Evolutionary conservation across 2,888 invertebrate species (phyloP).

Genomic region (Dioctria rufipes): DNA sequence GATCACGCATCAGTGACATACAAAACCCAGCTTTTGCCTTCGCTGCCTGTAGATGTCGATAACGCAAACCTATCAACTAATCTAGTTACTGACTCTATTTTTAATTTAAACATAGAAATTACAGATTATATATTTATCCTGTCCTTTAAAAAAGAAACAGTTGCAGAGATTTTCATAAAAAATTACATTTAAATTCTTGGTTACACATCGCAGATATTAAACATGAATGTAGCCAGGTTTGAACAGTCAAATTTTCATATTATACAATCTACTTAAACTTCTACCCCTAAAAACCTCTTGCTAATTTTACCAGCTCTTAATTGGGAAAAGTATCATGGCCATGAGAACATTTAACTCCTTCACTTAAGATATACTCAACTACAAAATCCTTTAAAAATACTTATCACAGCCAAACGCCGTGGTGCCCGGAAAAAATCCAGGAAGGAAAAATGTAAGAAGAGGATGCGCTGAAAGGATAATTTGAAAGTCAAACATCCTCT

Average conservation of each 20-base stretch:
- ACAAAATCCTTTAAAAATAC: slow-evolving; percentile 32
- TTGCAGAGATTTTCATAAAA: no score
- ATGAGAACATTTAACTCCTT: slow-evolving; percentile 17
- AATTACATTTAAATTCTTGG: no score
- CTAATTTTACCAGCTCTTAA: slow-evolving; percentile 46
- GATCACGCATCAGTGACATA: no score
- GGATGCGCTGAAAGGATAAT: slow-evolving; percentile 59
- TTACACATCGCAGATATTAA: no score
- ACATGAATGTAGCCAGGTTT: slow-evolving; percentile 16
- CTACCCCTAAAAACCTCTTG: slow-evolving; percentile 22
- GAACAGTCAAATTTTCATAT: slow-evolving; percentile 13
- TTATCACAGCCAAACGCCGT: slow-evolving; percentile 34
- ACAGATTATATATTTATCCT: no score
- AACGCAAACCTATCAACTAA: no score
- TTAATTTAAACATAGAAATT: no score
- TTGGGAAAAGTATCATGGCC: slow-evolving; percentile 48
- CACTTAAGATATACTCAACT: slow-evolving; percentile 32
- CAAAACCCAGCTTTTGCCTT: no score
- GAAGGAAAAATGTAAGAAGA: slow-evolving; percentile 19
- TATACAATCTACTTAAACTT: slow-evolving; percentile 27
- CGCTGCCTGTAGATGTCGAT: no score
- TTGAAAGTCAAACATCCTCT: slow-evolving; percentile 62
- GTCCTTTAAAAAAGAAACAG: no score
- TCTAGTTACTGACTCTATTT: no score
- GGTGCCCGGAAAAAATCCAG: slow-evolving; percentile 7